A percentile compares a stretch with the other conserved stretches of the same genome.
Conservation (phyloP, 2,797 vertebrate genomes). For the Bothrops alternatus region DNA sequence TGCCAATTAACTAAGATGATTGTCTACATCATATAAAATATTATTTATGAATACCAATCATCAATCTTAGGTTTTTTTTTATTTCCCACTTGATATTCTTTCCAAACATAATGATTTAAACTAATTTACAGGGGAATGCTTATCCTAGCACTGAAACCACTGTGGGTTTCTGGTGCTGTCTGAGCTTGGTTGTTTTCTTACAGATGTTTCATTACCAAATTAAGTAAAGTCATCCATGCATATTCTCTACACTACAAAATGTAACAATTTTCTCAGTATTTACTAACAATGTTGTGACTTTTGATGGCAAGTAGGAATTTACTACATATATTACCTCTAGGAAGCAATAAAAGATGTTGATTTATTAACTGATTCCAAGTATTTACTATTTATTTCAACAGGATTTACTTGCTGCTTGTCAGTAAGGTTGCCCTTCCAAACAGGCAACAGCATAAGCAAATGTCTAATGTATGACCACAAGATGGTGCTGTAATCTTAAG, state of each 20-base stretch:
- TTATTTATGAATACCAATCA: not conserved
- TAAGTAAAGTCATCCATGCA: not conserved
- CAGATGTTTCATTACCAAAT: not conserved
- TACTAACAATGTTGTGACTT: not conserved
- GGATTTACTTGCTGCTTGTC: not conserved
- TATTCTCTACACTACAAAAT: not conserved
- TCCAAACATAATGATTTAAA: not conserved
- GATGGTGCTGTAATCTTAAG: constrained; percentile 16
- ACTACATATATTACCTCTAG: not conserved
- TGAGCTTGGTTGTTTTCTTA: not conserved
- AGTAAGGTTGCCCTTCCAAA: not conserved
- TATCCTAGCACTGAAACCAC: not conserved
- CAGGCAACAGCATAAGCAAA: not conserved
- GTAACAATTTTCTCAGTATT: not conserved
- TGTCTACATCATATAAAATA: not conserved
- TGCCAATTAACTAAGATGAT: not conserved
- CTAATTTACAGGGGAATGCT: not conserved
- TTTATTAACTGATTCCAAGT: not conserved
- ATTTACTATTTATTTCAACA: not conserved
- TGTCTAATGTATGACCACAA: not conserved
- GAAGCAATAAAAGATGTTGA: not conserved
- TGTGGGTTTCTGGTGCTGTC: not conserved
- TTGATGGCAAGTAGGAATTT: not conserved
- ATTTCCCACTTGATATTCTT: not conserved
- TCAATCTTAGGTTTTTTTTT: not conserved